Conservation (phyloP, 2,113 vertebrate genomes). For the Erythrocebus patas region DNA sequence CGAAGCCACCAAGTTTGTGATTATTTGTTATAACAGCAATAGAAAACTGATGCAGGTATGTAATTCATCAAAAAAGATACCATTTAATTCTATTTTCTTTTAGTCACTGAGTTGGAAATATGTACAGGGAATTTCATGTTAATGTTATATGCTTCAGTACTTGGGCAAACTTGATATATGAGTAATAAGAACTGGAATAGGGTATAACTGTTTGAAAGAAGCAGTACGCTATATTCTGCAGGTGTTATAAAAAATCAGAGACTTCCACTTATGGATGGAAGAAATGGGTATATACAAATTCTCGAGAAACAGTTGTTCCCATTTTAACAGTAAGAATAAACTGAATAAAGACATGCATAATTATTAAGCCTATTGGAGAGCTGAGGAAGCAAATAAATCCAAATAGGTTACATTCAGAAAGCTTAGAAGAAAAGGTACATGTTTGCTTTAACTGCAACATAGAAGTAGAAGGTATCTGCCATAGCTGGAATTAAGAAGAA, state of each 20-base stretch:
- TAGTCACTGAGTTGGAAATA: conserved; percentile 14
- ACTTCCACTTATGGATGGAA: neutral
- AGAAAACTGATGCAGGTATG: neutral
- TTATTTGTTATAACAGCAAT: neutral
- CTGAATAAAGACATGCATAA: neutral
- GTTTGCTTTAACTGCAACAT: neutral
- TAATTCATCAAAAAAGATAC: neutral
- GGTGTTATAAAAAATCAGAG: neutral
- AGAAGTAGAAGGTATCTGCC: neutral
- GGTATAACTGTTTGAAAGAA: neutral
- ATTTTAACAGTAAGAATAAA: neutral
- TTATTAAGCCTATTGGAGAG: neutral
- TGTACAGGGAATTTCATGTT: neutral
- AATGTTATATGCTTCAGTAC: neutral
- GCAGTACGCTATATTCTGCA: neutral
- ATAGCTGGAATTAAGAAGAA: neutral
- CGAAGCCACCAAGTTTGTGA: neutral
- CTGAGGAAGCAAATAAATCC: neutral
- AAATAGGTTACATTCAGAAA: conserved; percentile 14
- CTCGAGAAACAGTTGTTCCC: neutral
- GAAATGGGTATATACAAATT: neutral
- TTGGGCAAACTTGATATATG: neutral
- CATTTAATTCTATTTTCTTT: neutral
- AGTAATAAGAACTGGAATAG: neutral
- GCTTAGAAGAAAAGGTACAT: neutral